A percentile compares a stretch with the other conserved stretches of the same genome.
Evolutionary conservation across 1,140 invertebrate species (phyloP).

Genomic region (Psix sp.): DNA sequence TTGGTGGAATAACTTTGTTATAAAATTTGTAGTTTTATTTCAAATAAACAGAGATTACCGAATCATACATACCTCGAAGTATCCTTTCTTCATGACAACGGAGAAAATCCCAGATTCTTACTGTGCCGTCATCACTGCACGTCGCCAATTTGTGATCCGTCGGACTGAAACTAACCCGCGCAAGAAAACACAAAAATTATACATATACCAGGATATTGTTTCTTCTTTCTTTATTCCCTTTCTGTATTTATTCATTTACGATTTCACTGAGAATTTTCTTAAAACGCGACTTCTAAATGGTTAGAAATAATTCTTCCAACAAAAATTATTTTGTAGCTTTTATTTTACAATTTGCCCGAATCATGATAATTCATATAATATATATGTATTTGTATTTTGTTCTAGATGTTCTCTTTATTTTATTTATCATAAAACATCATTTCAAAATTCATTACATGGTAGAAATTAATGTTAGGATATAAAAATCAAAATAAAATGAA

Average conservation of each 20-base stretch:
- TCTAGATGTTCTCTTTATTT: too few relatives aligned
- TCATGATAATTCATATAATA: too few relatives aligned
- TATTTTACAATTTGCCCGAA: too few relatives aligned
- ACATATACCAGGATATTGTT: slow-evolving; percentile 41
- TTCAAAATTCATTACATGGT: too few relatives aligned
- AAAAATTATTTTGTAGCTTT: too few relatives aligned
- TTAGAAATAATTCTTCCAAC: too few relatives aligned
- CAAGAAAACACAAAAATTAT: slow-evolving; percentile 70
- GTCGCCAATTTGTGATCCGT: slow-evolving; percentile 99
- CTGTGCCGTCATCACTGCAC: slow-evolving; percentile 99
- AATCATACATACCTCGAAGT: slow-evolving; percentile 84
- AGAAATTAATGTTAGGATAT: too few relatives aligned
- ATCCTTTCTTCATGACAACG: slow-evolving; percentile 97
- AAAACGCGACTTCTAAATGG: too few relatives aligned
- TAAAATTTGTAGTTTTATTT: background rate
- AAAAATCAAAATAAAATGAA: too few relatives aligned
- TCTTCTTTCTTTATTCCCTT: slow-evolving; percentile 2
- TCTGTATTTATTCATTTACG: background rate
- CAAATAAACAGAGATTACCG: background rate
- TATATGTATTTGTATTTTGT: too few relatives aligned
- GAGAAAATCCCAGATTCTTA: slow-evolving; percentile 99
- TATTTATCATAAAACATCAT: too few relatives aligned
- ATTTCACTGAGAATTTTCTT: background rate
- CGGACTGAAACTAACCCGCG: slow-evolving; percentile 94
- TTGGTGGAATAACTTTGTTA: too few relatives aligned